Evolutionary conservation across 1,140 invertebrate genomes (phyloP).

Genomic region (Drosophila elegans): DNA sequence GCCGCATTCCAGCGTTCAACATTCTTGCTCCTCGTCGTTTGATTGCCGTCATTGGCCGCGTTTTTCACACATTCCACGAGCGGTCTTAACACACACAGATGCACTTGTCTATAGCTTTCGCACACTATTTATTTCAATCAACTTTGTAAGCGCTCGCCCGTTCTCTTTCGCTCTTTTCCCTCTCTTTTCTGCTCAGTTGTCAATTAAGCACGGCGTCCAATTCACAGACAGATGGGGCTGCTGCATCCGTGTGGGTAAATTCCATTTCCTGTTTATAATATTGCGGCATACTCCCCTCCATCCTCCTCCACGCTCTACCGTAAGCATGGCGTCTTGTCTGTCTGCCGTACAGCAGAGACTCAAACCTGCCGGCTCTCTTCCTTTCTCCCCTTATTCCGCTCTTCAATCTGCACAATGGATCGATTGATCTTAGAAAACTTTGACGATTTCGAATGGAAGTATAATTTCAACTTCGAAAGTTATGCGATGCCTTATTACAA

Average conservation of each 20-base stretch:
- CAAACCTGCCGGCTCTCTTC: conserved; percentile 24
- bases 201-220: conserved; percentile 78
- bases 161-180: conserved; percentile 29
- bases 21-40: conserved; percentile 58
- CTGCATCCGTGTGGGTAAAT: conserved; percentile 69
- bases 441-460: too few species aligned
- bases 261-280: conserved; percentile 82
- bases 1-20: conserved; percentile 76
- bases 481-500: too few species aligned
- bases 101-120: conserved; percentile 61
- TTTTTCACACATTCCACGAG: conserved; percentile 78
- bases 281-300: conserved; percentile 46
- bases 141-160: conserved; percentile 54
- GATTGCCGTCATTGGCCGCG: conserved; percentile 76
- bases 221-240: conserved; percentile 29
- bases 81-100: conserved; percentile 42
- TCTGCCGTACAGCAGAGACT: conserved; percentile 24
- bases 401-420: conserved; percentile 32
- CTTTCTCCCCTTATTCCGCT: conserved; percentile 6
- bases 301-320: conserved; percentile 9
- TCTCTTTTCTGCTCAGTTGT: conserved; percentile 67
- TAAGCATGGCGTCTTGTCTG: conserved; percentile 45
- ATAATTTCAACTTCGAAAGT: too few species aligned
- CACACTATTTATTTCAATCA: conserved; percentile 80
- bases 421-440: too few species aligned